Conservation (phyloP, 2,888 invertebrate species). For the Pasiphila rectangulata region DNA sequence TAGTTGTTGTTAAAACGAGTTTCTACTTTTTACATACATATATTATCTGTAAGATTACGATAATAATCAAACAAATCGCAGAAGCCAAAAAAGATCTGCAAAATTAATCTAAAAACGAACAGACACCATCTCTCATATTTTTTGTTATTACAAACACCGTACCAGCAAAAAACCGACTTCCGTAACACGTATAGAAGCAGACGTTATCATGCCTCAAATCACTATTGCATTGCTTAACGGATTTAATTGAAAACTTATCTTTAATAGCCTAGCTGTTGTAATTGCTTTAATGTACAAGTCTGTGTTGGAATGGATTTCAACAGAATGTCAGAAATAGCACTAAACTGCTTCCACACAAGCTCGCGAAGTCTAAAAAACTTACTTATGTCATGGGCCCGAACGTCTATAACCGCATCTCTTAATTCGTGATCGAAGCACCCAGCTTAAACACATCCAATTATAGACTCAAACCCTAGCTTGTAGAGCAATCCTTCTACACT, state of each 20-base stretch:
- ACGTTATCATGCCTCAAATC: slow-evolving; percentile 34
- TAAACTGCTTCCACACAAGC: no score
- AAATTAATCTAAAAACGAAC: not conserved
- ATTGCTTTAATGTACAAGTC: slow-evolving; percentile 7
- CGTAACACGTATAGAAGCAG: slow-evolving; percentile 33
- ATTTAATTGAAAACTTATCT: slow-evolving; percentile 44
- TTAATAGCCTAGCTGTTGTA: slow-evolving; percentile 27
- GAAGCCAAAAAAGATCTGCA: not conserved
- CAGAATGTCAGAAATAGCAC: not conserved
- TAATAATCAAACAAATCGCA: no score
- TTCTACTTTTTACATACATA: no score
- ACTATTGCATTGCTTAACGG: slow-evolving; percentile 27
- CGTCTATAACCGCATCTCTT: no score
- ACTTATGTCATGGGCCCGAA: no score
- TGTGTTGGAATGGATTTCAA: not conserved
- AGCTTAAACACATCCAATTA: no score
- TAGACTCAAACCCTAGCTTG: no score
- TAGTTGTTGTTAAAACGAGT: no score
- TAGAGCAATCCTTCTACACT: no score
- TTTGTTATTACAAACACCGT: slow-evolving; percentile 7
- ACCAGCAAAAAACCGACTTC: slow-evolving; percentile 24
- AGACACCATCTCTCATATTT: not conserved
- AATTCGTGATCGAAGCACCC: no score
- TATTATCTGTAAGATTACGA: no score
- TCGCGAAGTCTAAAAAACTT: no score